Conservation (phyloP, 2,888 invertebrate species). For the Odiellus spinosus region DNA sequence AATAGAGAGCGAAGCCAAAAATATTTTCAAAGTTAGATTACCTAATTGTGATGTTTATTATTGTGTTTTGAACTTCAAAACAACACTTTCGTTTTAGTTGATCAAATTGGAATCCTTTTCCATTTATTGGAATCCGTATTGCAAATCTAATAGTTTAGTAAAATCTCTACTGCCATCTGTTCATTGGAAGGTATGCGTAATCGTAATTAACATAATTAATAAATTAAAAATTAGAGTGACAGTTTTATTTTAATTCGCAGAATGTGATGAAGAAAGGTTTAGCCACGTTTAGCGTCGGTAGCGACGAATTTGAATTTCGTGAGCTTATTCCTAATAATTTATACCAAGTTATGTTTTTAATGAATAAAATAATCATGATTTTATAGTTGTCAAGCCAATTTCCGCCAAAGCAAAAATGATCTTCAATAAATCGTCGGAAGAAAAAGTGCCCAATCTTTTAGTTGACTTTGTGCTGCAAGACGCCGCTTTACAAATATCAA, state of each 20-base stretch:
- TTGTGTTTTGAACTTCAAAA: neutral
- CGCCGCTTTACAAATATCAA: slow-evolving; percentile 52
- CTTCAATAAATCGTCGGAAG: slow-evolving; percentile 45
- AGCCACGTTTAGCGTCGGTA: slow-evolving; percentile 57
- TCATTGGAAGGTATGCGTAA: slow-evolving; percentile 40
- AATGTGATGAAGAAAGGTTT: slow-evolving; percentile 56
- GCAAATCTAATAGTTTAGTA: slow-evolving; percentile 29
- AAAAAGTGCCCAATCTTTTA: slow-evolving; percentile 28
- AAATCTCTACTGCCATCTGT: slow-evolving; percentile 26
- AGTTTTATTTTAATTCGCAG: slow-evolving; percentile 25
- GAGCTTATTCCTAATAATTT: slow-evolving; percentile 22
- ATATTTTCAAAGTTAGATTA: slow-evolving; percentile 46
- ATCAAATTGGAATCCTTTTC: slow-evolving; percentile 59
- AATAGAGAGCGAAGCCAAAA: slow-evolving; percentile 40
- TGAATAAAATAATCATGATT: neutral
- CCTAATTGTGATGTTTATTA: neutral
- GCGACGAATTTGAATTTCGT: slow-evolving; percentile 64
- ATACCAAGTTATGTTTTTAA: too few species aligned
- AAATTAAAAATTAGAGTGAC: neutral
- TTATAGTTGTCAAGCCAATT: slow-evolving; percentile 56
- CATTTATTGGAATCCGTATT: slow-evolving; percentile 52
- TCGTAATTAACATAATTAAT: neutral
- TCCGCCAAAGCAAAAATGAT: slow-evolving; percentile 60
- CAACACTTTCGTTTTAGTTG: slow-evolving; percentile 30
- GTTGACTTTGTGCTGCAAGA: slow-evolving; percentile 36